A percentile compares a stretch with the other conserved stretches of the same genome.
phyloP scores from a whole-genome alignment of 2,888 invertebrate genomes.

The Tinea trinotella region DNA sequence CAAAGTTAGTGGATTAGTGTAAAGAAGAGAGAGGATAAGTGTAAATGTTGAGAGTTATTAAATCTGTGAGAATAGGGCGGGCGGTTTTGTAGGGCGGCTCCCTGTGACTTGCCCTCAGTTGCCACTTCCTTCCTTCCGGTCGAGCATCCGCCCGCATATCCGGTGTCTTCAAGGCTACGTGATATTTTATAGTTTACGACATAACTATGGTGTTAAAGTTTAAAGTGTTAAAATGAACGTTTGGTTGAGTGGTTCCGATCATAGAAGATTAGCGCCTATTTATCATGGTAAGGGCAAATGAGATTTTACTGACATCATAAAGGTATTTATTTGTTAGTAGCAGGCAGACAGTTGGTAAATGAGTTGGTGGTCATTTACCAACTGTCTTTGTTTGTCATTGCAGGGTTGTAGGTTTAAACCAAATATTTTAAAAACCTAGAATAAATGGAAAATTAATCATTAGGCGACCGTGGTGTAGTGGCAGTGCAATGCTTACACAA shows the following conservation, averaged over 20 bases:
- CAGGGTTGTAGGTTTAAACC: too few relatives aligned
- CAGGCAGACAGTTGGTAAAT: too few relatives aligned
- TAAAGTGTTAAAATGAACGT: slow-evolving; percentile 33
- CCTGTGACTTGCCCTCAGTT: slow-evolving; percentile 35
- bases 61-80: slow-evolving; percentile 17
- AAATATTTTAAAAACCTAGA: too few relatives aligned
- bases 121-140: slow-evolving; percentile 40
- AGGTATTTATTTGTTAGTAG: too few relatives aligned
- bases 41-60: slow-evolving; percentile 6
- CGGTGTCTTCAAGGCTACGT: slow-evolving; percentile 27
- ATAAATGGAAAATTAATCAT: too few relatives aligned
- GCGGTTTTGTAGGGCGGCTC: slow-evolving; percentile 11
- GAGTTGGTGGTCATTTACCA: too few relatives aligned
- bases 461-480: too few relatives aligned
- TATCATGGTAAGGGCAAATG: slow-evolving; percentile 55
- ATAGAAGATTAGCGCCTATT: slow-evolving; percentile 51
- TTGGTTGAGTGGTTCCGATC: slow-evolving; percentile 54
- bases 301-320: too few relatives aligned
- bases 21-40: slow-evolving; percentile 6
- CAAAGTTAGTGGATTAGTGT: slow-evolving; percentile 12
- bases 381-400: too few relatives aligned
- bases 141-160: slow-evolving; percentile 53
- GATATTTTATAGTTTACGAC: slow-evolving; percentile 17
- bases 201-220: background rate
- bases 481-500: too few relatives aligned